Percentiles rank a stretch among this genome's conserved stretches.
Evolutionary conservation across 92 coral and sea anemone genomes (phyloP).

Genomic region (Phenganax stokvisi): DNA sequence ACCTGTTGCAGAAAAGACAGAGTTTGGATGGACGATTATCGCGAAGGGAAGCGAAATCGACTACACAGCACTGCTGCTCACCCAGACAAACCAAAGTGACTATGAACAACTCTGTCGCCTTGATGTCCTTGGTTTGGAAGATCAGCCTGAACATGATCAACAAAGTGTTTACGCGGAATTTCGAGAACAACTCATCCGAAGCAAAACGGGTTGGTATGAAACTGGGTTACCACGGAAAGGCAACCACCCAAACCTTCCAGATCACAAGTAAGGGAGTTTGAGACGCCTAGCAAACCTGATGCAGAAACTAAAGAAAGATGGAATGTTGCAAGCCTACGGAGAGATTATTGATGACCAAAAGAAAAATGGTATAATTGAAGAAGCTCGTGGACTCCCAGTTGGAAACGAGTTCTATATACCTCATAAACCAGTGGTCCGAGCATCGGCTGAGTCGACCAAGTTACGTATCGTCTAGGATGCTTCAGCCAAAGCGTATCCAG

Average conservation of each 20-base stretch:
- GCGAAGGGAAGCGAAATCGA: conserved; percentile 19
- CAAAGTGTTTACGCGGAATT: conserved; percentile 11
- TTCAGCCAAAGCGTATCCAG: conserved; percentile 12
- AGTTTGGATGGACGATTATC: conserved; percentile 31
- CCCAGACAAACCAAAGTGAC: conserved; percentile 23
- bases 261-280: not conserved
- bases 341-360: conserved; percentile 2
- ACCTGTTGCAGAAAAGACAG: conserved; percentile 28
- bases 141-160: conserved; percentile 24
- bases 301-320: not conserved
- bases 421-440: conserved; percentile 25
- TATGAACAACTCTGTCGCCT: conserved; percentile 9
- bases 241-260: conserved; percentile 10
- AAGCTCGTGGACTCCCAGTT: not conserved
- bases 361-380: conserved; percentile 10
- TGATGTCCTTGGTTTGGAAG: conserved; percentile 7
- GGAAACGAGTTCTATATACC: conserved; percentile 28
- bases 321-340: not conserved
- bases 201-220: conserved; percentile 18
- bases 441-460: conserved; percentile 31
- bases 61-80: conserved; percentile 5
- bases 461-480: conserved; percentile 41
- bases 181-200: conserved; percentile 17
- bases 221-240: not conserved
- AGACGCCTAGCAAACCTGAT: not conserved